phyloP scores from a whole-genome alignment of 2,888 invertebrate genomes.

The Hyposoter dolosus region DNA sequence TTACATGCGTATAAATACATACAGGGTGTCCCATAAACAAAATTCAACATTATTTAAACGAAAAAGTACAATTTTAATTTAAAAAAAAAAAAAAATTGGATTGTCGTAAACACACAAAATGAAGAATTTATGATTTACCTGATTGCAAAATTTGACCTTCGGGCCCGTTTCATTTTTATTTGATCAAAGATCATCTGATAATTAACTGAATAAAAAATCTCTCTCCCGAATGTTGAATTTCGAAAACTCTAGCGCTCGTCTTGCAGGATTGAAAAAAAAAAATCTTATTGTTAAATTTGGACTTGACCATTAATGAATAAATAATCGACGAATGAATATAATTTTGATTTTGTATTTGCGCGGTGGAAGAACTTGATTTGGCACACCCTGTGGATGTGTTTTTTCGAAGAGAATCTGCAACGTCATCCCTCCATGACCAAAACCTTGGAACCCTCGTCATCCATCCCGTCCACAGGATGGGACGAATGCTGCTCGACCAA shows the following conservation, averaged over 20 bases:
- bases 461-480: constrained; percentile 33
- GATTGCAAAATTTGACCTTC: no score
- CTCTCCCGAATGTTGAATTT: no score
- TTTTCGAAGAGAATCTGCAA: constrained; percentile 37
- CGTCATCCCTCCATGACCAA: constrained; percentile 50
- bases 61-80: not conserved
- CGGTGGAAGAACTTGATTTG: not conserved
- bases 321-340: not conserved
- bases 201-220: no score
- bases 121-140: no score
- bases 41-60: not conserved
- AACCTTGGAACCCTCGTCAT: constrained; percentile 45
- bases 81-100: no score
- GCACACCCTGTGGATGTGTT: not conserved
- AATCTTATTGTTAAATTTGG: no score
- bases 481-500: constrained; percentile 53
- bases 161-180: no score
- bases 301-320: not conserved
- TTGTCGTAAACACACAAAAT: no score
- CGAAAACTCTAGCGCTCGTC: no score
- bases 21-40: not conserved
- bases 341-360: not conserved
- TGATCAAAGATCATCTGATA: no score
- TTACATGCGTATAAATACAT: constrained; percentile 12
- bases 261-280: no score